Percentiles rank a stretch among this genome's conserved stretches.
Conservation (phyloP, 2,888 invertebrate genomes). For the Habrosyne pyritoides region DNA sequence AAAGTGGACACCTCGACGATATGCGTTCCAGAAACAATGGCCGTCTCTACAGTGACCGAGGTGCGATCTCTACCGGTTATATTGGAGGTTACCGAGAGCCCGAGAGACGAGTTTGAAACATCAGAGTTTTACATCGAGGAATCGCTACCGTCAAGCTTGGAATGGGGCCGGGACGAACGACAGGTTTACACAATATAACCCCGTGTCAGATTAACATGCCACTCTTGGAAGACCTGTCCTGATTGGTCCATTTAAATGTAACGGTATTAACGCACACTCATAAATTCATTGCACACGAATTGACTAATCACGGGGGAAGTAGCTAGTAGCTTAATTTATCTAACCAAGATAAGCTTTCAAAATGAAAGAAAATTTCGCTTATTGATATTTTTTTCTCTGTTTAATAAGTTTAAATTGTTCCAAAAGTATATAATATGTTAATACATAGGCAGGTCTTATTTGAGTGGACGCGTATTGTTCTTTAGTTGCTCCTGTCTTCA, state of each 20-base stretch:
- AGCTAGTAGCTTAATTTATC: background rate
- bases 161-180: slow-evolving; percentile 83
- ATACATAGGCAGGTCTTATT: slow-evolving; percentile 44
- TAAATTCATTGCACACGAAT: background rate
- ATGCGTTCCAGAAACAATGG: slow-evolving; percentile 75
- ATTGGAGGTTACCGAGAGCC: slow-evolving; percentile 47
- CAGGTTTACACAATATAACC: slow-evolving; percentile 66
- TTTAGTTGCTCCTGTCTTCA: slow-evolving; percentile 76
- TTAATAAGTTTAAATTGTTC: background rate
- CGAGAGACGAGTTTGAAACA: slow-evolving; percentile 86
- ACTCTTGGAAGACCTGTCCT: slow-evolving; percentile 27
- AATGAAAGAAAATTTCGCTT: background rate
- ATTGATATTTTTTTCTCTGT: background rate
- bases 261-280: background rate
- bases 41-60: slow-evolving; percentile 84
- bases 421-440: slow-evolving; percentile 2
- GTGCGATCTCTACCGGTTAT: slow-evolving; percentile 71
- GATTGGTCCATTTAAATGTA: background rate
- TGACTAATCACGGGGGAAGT: background rate
- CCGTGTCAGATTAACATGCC: slow-evolving; percentile 24
- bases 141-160: slow-evolving; percentile 93
- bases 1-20: slow-evolving; percentile 66
- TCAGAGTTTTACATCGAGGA: slow-evolving; percentile 95
- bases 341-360: background rate
- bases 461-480: slow-evolving; percentile 55